Base-by-base conservation (phyloP, 1,140 invertebrate genomes). In the Drosophila kanapiae region DNA sequence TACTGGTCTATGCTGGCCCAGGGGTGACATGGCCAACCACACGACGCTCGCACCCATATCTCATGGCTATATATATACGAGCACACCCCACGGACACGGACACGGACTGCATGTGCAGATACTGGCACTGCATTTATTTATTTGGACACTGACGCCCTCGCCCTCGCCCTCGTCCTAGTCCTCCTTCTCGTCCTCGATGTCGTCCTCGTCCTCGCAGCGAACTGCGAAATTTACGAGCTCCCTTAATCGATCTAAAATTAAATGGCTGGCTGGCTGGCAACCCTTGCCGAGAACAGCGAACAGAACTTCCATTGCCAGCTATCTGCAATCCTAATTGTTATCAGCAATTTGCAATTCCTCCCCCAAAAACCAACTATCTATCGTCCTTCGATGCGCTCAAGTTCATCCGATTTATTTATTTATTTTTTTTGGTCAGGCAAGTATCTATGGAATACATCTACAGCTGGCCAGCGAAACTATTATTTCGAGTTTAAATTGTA, bases 11-110 rank as follows among this genome's bases (percentile, higher is more conserved):
- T 42, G 31, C 38, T 38, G 40, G 42, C 74, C 78, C 63, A 75
- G 69, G 80, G 82, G 82, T 78, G 82, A 85, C 82, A 86, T 75
- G 82, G 82, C 80, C 82, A 86, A 86, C 82, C 82, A 75, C 82
- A 85, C 75, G 61, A 48, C 47, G 56, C 43, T 48, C 35, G 37
- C 58, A 42, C 61, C 61, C 57, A 60, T 42, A 56, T 65, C 57
- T 80, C 40, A 75, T 40, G 31, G 51, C 16, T 18, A 38, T 63
- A 35, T 40, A 60, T 69, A 82, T 51, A 80, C 38, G 47, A 61
- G 58, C 67, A 65, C 60, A 45, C 38, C 59, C 59, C 18, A 51
- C 16, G 53, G 51, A 54, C 27, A 49, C 47, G 6, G 47, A 49
- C 56, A 13, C 54, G 23, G 29, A 53, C 42, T 62, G 43, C 61